Conservation (phyloP, 1,140 invertebrate species). For the Sycobia sp. region DNA sequence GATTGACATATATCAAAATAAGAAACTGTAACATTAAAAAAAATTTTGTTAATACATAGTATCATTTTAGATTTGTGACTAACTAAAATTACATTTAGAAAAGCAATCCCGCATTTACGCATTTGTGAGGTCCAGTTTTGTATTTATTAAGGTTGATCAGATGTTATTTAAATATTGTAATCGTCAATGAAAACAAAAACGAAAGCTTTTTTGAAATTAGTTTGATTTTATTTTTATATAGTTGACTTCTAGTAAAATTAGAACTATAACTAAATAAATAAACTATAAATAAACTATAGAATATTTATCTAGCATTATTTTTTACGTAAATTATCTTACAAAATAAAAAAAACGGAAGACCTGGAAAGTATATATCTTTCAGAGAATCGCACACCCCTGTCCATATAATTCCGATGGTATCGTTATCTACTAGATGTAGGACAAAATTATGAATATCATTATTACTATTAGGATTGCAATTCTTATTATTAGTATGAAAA, state of each 20-base stretch:
- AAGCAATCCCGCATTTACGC: not conserved
- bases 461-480: not conserved
- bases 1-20: constrained; percentile 23
- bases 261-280: not conserved
- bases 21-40: not conserved
- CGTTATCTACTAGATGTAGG: constrained; percentile 4
- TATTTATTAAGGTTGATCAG: constrained; percentile 23
- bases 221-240: not conserved
- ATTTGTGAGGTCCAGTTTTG: constrained; percentile 25
- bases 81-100: not conserved
- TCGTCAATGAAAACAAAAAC: not conserved
- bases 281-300: too few species aligned
- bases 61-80: too few species aligned
- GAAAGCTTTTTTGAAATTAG: not conserved
- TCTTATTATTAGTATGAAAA: not conserved
- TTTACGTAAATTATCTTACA: not conserved
- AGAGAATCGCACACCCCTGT: constrained; percentile 32
- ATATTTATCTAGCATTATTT: not conserved
- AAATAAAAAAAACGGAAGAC: not conserved
- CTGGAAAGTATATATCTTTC: constrained; percentile 10
- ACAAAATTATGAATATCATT: not conserved
- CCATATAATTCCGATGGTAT: constrained; percentile 20
- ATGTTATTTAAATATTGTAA: not conserved
- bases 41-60: too few species aligned
- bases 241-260: not conserved